Evolutionary conservation across 1,140 invertebrate species (phyloP).

Genomic region (Drosophila cardini): DNA sequence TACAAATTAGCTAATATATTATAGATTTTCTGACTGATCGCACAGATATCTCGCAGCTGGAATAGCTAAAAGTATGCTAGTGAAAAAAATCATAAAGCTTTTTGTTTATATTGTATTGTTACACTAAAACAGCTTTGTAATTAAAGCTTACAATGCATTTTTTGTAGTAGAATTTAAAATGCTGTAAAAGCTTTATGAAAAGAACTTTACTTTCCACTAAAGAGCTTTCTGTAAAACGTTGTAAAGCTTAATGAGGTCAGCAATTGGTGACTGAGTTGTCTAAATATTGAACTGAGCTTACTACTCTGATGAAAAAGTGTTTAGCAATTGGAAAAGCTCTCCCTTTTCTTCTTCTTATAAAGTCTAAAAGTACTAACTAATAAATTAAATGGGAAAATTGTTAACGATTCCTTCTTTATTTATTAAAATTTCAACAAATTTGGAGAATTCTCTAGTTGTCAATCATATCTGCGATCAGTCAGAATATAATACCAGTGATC

Average conservation of each 20-base stretch:
- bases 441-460: neutral
- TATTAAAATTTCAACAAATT: neutral
- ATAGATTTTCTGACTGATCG: constrained; percentile 14
- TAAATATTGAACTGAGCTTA: neutral
- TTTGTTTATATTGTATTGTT: neutral
- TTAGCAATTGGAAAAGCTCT: too few species aligned
- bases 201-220: neutral
- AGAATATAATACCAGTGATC: constrained; percentile 17
- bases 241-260: neutral
- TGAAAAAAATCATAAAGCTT: constrained; percentile 22
- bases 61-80: constrained; percentile 40
- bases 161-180: neutral
- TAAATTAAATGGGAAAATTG: too few species aligned
- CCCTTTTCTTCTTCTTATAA: too few species aligned
- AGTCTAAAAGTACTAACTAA: too few species aligned
- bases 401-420: neutral
- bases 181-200: neutral
- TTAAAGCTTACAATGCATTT: constrained; percentile 15
- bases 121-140: neutral
- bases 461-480: constrained; percentile 9
- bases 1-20: neutral
- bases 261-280: neutral
- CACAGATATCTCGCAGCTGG: neutral
- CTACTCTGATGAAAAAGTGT: too few species aligned
- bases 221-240: neutral